Percentiles rank a stretch among this genome's conserved stretches.
Evolutionary conservation across 2,888 invertebrate species (phyloP).

Genomic region (Lampropteryx suffumata): DNA sequence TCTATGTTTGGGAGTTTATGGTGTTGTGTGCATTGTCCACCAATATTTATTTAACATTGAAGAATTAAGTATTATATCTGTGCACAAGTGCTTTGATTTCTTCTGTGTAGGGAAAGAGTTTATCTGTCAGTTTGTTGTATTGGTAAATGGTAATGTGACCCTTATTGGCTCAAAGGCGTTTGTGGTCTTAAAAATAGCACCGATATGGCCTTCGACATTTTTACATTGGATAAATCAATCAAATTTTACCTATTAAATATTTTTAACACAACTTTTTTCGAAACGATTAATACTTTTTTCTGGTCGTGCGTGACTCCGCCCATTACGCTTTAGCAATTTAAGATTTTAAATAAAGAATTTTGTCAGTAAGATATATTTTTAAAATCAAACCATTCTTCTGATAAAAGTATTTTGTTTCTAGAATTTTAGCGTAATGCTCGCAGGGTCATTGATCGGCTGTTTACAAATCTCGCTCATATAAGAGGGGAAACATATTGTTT

Average conservation of each 20-base stretch:
- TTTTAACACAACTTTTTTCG: constrained; percentile 21
- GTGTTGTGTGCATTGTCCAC: too few species aligned
- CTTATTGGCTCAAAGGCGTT: constrained; percentile 16
- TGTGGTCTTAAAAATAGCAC: constrained; percentile 38
- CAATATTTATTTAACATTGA: too few species aligned
- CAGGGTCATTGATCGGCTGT: background rate
- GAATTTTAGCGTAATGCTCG: constrained; percentile 1
- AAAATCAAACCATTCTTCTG: background rate
- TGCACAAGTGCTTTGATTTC: too few species aligned
- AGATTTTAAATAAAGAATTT: too few species aligned
- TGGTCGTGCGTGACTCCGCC: constrained; percentile 3
- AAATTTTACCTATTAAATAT: constrained; percentile 32
- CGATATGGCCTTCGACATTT: constrained; percentile 59
- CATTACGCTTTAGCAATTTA: constrained; percentile 1
- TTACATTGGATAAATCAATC: constrained; percentile 48
- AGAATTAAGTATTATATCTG: too few species aligned
- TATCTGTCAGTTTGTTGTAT: constrained; percentile 1
- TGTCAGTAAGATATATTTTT: background rate
- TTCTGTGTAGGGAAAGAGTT: too few species aligned
- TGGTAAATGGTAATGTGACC: constrained; percentile 1
- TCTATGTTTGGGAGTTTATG: too few species aligned
- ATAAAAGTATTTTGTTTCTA: background rate
- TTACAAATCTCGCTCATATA: constrained; percentile 61
- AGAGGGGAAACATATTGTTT: constrained; percentile 43
- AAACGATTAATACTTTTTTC: constrained; percentile 7